Base-by-base conservation (phyloP, 2,797 vertebrate species). In the Ibycter americanus region DNA sequence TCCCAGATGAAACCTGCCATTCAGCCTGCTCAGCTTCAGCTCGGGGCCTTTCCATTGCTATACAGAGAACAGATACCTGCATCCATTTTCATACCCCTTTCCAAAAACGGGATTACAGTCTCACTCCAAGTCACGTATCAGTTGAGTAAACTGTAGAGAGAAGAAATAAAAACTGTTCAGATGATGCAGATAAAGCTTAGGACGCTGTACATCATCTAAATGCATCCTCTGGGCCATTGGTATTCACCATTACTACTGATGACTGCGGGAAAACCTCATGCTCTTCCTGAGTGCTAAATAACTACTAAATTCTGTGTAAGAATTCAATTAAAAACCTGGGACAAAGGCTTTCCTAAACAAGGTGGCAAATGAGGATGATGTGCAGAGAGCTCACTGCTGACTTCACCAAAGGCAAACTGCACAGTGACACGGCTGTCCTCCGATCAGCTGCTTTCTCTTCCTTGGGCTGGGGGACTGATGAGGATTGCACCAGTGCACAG, bases 1-100 rank as follows among this genome's bases (percentile, higher is more conserved):
- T 36, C 44, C 71, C 23, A 38, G 73, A 26, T n/a, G 29, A 92
- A 83, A 81, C 2, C 4, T 87, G 55, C 14, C 15, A 3, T 38
- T 62, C 44, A 70, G 4, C 20, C 83, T 80, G 26, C 46, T 88
- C 27, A 40, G 23, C 63, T 86, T 93, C 2, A 7, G 40, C 47
- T 83, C 46, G 27, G 42, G 34, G 34, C 9, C 20, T 29, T 85
- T 66, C 21, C 32, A 12, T n/a, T 78, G 15, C 36, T 55, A 11
- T 15, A 10, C 8, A n/a, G 54, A 63, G 9, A 47, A 49, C 5
- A 79, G 11, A 58, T 4, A 51, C 2, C 4, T 0, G 1, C 0
- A 1, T 20, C 5, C 2, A 80, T 91, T 82, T 87, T 5, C 52
- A 52, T 12, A 55, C 44, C 3, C 1, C 23, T 83, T 77, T 81